phyloP scores from a whole-genome alignment of 2,888 invertebrate genomes.

The Agapostemon virescens region DNA sequence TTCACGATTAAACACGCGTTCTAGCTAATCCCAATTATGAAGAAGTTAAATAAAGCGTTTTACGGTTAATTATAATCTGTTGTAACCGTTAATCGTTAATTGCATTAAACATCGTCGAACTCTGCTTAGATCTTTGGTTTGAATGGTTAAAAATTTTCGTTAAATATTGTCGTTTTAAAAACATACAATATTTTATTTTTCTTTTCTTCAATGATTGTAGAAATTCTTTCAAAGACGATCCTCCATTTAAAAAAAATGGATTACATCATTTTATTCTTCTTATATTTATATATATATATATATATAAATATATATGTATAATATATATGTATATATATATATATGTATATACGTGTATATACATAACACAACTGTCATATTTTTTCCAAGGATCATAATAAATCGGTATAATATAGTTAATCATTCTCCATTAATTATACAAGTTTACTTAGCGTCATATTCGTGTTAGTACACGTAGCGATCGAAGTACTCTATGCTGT shows the following conservation, averaged over 20 bases:
- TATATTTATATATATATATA: constrained; percentile 69
- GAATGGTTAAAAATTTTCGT: constrained; percentile 16
- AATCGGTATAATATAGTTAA: constrained; percentile 68
- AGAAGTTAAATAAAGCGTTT: not conserved
- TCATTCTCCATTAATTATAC: constrained; percentile 70
- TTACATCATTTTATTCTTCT: constrained; percentile 71
- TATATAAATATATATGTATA: constrained; percentile 62
- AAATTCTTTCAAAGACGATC: constrained; percentile 36
- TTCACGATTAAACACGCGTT: not conserved
- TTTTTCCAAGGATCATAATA: constrained; percentile 68
- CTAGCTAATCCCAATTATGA: not conserved
- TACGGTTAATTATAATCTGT: not conserved
- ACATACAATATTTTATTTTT: constrained; percentile 42
- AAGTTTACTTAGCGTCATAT: constrained; percentile 65
- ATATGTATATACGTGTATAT: constrained; percentile 62
- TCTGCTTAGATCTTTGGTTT: not conserved
- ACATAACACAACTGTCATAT: constrained; percentile 73
- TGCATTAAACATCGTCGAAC: not conserved
- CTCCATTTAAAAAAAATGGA: constrained; percentile 69
- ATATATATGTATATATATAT: constrained; percentile 54
- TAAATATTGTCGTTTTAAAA: constrained; percentile 30
- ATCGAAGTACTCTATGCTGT: constrained; percentile 62
- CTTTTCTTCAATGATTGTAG: constrained; percentile 35
- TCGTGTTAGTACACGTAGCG: constrained; percentile 65
- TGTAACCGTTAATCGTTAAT: not conserved